A percentile compares a stretch with the other conserved stretches of the same genome.
phyloP scores from a whole-genome alignment of 2,797 vertebrate species.

The Erpetoichthys calabaricus region DNA sequence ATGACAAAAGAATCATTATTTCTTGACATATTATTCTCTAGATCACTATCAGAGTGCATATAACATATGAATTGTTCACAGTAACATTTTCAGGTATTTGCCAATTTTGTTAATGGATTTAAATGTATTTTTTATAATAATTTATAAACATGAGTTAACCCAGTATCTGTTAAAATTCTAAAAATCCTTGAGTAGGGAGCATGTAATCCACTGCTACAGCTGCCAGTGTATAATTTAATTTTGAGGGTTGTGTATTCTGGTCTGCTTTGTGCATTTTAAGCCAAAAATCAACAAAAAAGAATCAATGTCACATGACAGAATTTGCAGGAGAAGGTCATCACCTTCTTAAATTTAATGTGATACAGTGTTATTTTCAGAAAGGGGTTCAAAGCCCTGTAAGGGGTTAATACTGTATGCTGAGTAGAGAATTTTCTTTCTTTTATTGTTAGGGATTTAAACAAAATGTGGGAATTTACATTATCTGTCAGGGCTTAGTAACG shows the following conservation, averaged over 20 bases:
- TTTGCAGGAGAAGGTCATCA: no score
- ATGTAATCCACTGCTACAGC: conserved; percentile 38
- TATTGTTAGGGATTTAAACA: conserved; percentile 53
- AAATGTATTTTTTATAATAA: no score
- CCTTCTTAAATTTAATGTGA: background rate
- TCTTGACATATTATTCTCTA: no score
- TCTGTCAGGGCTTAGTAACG: conserved; percentile 60
- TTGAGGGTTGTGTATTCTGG: conserved; percentile 22
- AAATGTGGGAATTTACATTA: conserved; percentile 53
- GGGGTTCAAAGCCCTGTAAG: background rate
- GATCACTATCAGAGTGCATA: no score
- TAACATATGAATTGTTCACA: no score
- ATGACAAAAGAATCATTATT: no score
- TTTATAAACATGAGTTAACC: no score
- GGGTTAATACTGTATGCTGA: background rate
- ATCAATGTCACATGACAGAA: no score
- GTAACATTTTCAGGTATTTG: no score
- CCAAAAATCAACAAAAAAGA: background rate
- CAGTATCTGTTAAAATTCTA: no score
- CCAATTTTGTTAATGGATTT: no score
- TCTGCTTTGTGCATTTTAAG: conserved; percentile 16
- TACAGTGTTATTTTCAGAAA: background rate
- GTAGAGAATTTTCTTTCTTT: conserved; percentile 45
- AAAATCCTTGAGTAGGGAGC: background rate
- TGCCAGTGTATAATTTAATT: conserved; percentile 32